phyloP scores from a whole-genome alignment of 1,140 invertebrate genomes.

The Agrilus planipennis region DNA sequence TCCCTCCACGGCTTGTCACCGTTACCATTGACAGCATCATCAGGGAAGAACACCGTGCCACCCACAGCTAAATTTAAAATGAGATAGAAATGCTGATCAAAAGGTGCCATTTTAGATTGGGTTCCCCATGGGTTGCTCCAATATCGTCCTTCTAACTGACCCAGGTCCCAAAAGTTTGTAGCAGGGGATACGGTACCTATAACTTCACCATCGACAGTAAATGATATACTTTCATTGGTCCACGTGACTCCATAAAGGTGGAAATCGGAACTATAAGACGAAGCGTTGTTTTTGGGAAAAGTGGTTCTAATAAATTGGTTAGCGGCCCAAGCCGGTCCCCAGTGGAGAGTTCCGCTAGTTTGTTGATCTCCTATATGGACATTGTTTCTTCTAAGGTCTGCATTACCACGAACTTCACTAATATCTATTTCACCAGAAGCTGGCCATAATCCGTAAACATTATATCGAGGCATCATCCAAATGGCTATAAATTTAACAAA shows the following conservation, averaged over 20 bases:
- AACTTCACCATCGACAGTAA: slow-evolving; percentile 2
- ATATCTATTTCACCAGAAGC: slow-evolving; percentile 44
- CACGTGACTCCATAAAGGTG: slow-evolving; percentile 30
- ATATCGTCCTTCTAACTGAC: background rate
- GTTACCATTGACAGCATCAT: too few species aligned
- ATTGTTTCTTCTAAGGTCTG: slow-evolving; percentile 35
- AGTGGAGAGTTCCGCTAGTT: slow-evolving; percentile 48
- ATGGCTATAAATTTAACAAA: too few species aligned
- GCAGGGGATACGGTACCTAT: background rate
- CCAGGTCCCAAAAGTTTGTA: slow-evolving; percentile 3
- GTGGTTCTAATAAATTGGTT: slow-evolving; percentile 43
- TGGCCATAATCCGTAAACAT: slow-evolving; percentile 44
- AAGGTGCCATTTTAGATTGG: slow-evolving; percentile 40
- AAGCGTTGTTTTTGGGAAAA: slow-evolving; percentile 33
- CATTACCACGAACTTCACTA: too few species aligned
- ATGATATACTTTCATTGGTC: slow-evolving; percentile 1
- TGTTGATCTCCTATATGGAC: slow-evolving; percentile 45
- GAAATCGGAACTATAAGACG: slow-evolving; percentile 37
- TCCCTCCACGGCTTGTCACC: too few species aligned
- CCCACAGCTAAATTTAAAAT: slow-evolving; percentile 53
- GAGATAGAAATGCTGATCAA: slow-evolving; percentile 51
- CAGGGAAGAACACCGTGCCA: slow-evolving; percentile 51
- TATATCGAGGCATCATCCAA: slow-evolving; percentile 46
- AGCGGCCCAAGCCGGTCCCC: slow-evolving; percentile 42
- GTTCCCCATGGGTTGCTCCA: slow-evolving; percentile 35